Conservation (phyloP, 1,140 invertebrate species). For the Drosophila arawakana region DNA sequence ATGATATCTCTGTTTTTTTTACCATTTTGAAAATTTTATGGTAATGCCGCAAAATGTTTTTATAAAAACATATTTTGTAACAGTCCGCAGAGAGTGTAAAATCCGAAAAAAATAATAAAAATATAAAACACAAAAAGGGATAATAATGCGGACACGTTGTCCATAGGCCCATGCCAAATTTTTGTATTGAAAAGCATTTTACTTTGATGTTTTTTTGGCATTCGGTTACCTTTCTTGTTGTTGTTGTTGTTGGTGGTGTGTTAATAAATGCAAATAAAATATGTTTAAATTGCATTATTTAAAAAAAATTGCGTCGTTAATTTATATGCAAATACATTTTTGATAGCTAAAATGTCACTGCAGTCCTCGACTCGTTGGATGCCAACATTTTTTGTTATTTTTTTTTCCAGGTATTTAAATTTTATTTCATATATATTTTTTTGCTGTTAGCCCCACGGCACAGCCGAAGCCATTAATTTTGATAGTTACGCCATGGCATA, state of each 20-base stretch:
- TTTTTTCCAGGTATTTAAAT: constrained; percentile 69
- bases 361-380: constrained; percentile 34
- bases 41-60: constrained; percentile 76
- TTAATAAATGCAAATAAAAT: constrained; percentile 83
- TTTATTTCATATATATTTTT: constrained; percentile 65
- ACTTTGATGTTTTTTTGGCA: constrained; percentile 71
- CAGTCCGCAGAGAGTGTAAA: constrained; percentile 55
- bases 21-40: constrained; percentile 68
- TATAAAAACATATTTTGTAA: constrained; percentile 78
- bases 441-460: constrained; percentile 22
- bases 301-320: constrained; percentile 77
- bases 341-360: constrained; percentile 81
- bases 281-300: constrained; percentile 82
- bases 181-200: constrained; percentile 63
- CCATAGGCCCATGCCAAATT: constrained; percentile 47
- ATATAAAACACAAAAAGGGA: constrained; percentile 53
- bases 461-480: constrained; percentile 71
- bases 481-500: constrained; percentile 70
- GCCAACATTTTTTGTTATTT: constrained; percentile 4
- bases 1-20: constrained; percentile 39
- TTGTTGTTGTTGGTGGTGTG: constrained; percentile 22
- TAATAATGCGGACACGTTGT: constrained; percentile 62
- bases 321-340: constrained; percentile 82
- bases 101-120: constrained; percentile 10
- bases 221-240: constrained; percentile 46